Base-by-base conservation (phyloP, 2,888 invertebrate genomes). In the Cataglyphis rosenhaueri region DNA sequence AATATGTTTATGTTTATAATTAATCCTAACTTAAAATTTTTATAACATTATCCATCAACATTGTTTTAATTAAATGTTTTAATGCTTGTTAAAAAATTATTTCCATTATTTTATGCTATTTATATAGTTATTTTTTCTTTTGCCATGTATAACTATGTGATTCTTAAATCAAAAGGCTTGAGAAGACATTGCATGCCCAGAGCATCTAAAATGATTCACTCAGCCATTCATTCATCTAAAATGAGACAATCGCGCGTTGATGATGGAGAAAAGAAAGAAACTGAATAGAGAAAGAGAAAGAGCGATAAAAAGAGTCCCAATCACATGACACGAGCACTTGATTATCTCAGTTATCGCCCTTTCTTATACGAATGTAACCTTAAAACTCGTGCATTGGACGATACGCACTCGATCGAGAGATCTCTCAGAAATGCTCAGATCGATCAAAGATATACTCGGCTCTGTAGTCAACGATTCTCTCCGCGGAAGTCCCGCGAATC, bases 301-400 rank as follows among this genome's bases (percentile, higher is more conserved):
- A 1, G 32, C 70, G 21, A 15, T 3, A 35, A 2, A 15, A 1
- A 70, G 6, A 0, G 18, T 5, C 15, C 5, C 35, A 55, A 32
- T 21, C n/a, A 21, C 15, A 29, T n/a, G 48, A 52, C 44, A 44
- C 44, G 5, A 44, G 18, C 44, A 44, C 10, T 5, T n/a, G 9
- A 55, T 9, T 18, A 3, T n/a, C 66, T 66, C 29, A 18, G 5
- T 10, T 12, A 44, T 32, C 38, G 15, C 0, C 5, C 21, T 21
- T 9, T 5, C 21, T 25, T 15, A 25, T 29, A 8, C 61, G 73
- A 65, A 71, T 61, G 73, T 89, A 89, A 89, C 89, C 89, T 89
- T 82, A 64, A 88, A 82, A 18, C 8, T 10, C 1, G 25, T n/a
- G 68, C n/a, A 8, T 35, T 6, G 38, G 57, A 10, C 48, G 48